These are phyloP conservation scores for Incurvaria masculella DNA, from an alignment of 2,888 invertebrate species.

Conservation along the genomic window DNA sequence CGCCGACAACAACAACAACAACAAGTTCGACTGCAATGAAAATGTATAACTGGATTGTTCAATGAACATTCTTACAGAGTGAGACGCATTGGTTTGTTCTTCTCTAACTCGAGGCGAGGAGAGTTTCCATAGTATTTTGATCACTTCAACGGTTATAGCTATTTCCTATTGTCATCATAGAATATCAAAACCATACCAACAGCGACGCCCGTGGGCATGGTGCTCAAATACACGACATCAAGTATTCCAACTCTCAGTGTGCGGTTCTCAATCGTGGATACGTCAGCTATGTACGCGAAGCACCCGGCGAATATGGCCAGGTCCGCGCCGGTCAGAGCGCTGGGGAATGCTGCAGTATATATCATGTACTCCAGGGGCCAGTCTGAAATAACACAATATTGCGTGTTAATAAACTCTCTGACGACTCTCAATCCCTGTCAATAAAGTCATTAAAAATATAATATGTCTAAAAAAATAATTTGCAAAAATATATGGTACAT, in stretches of 20 bases:
- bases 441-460: not conserved
- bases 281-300: conserved; percentile 78
- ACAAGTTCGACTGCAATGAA: too few relatives aligned
- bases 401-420: conserved; percentile 1
- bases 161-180: too few relatives aligned
- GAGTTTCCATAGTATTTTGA: too few relatives aligned
- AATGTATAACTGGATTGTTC: too few relatives aligned
- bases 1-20: too few relatives aligned
- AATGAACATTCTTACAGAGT: too few relatives aligned
- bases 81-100: too few relatives aligned
- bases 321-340: conserved; percentile 74
- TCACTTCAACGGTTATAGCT: too few relatives aligned
- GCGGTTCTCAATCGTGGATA: conserved; percentile 64
- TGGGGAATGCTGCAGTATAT: conserved; percentile 72
- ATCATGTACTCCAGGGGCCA: conserved; percentile 76
- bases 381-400: conserved; percentile 23
- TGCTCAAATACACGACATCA: conserved; percentile 76
- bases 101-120: too few relatives aligned
- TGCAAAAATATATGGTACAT: too few relatives aligned
- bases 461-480: not conserved
- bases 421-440: not conserved
- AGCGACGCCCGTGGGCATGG: conserved; percentile 81
- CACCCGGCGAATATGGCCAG: conserved; percentile 77
- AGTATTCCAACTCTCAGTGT: conserved; percentile 79
- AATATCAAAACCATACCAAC: too few relatives aligned